A percentile compares a stretch with the other conserved stretches of the same genome.
phyloP scores from a whole-genome alignment of 2,888 invertebrate genomes.

The Thysanoteuthis rhombus region DNA sequence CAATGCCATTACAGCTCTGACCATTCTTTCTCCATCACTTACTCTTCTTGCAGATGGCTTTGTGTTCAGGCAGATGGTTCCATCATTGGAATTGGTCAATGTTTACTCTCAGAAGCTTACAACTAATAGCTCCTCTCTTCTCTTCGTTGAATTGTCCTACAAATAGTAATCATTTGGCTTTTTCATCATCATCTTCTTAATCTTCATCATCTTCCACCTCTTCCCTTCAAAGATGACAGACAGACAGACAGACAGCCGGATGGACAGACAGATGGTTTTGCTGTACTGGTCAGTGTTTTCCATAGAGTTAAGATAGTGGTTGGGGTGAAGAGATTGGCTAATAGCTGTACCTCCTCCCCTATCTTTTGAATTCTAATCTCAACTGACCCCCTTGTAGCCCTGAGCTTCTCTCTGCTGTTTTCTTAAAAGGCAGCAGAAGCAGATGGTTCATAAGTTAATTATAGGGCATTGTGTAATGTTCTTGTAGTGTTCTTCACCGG shows the following conservation, averaged over 20 bases:
- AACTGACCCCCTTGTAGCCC: conserved; percentile 12
- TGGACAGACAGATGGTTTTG: not conserved
- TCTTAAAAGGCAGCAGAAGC: not conserved
- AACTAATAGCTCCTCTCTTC: not conserved
- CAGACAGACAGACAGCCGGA: conserved; percentile 12
- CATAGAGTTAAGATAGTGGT: not conserved
- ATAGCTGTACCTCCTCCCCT: not conserved
- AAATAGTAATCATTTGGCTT: not conserved
- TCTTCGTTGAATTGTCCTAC: not conserved
- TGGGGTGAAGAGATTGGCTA: not conserved
- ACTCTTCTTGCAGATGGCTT: not conserved
- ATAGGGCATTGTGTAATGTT: not conserved
- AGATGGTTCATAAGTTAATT: not conserved
- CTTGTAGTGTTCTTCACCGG: not conserved
- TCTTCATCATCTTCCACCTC: not conserved
- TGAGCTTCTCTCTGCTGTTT: not conserved
- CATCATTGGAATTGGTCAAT: conserved; percentile 12
- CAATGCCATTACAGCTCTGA: not conserved
- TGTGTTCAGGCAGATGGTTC: conserved; percentile 12
- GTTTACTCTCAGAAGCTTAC: not conserved
- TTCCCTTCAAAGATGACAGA: not conserved
- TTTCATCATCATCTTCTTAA: not conserved
- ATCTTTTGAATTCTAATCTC: not conserved
- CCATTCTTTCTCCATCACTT: not conserved
- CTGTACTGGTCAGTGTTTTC: not conserved